These are phyloP conservation scores for Heteromormyrus szaboi DNA, from an alignment of 2,797 vertebrate genomes.

Conservation along the genomic window DNA sequence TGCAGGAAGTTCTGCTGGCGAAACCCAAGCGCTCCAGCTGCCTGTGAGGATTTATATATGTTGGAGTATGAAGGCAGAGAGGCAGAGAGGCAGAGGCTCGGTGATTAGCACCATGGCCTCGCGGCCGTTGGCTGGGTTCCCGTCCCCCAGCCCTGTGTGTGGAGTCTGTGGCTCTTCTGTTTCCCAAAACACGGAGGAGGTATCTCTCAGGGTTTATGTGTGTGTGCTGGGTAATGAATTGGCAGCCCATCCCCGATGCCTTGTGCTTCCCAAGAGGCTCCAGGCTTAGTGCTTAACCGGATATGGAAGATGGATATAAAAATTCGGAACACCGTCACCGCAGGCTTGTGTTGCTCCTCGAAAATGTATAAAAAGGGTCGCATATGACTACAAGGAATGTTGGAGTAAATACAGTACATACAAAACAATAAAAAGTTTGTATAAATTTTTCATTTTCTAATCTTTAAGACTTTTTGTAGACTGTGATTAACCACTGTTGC, in stretches of 20 bases:
- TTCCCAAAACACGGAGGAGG: not conserved
- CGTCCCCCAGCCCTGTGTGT: not conserved
- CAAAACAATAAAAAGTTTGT: not conserved
- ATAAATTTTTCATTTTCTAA: not conserved
- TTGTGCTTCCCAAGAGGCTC: not conserved
- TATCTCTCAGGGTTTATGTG: not conserved
- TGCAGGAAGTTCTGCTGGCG: not conserved
- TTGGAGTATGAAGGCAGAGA: not conserved
- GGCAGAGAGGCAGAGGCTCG: not conserved
- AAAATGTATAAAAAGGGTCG: not conserved
- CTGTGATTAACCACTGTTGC: too few species aligned
- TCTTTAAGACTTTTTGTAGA: not conserved
- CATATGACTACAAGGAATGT: not conserved
- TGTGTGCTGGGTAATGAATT: not conserved
- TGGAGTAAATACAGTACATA: not conserved
- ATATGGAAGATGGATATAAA: not conserved
- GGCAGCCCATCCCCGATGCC: not conserved
- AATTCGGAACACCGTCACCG: not conserved
- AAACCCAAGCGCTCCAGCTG: not conserved
- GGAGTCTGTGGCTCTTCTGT: not conserved
- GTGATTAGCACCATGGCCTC: not conserved
- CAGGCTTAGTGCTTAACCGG: not conserved
- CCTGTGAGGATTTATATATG: not conserved
- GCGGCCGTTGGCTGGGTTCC: not conserved
- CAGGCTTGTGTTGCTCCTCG: not conserved